Evolutionary conservation across 2,113 vertebrate species (phyloP).

Genomic region (Mixornis gularis): DNA sequence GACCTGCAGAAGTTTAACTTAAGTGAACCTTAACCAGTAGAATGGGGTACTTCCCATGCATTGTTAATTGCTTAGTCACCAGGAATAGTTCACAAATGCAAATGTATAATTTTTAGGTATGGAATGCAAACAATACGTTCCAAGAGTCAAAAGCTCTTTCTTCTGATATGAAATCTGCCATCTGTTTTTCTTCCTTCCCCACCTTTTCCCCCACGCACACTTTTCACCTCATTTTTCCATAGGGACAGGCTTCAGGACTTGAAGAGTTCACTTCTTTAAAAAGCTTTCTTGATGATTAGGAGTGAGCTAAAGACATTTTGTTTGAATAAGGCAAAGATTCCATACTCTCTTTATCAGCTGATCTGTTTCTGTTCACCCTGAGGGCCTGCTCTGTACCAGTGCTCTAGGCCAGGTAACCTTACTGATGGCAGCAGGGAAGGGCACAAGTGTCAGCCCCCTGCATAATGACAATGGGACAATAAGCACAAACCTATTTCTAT

Average conservation of each 20-base stretch:
- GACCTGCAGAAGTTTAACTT: not conserved
- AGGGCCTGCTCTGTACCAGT: not conserved
- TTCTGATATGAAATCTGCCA: not conserved
- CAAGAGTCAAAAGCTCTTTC: not conserved
- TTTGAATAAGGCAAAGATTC: not conserved
- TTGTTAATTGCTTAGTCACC: not conserved
- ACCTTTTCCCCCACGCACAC: rapidly evolving
- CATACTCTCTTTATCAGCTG: not conserved
- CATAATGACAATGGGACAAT: not conserved
- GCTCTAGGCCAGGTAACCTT: not conserved
- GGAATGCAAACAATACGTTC: not conserved
- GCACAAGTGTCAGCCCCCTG: not conserved
- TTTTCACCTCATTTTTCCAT: not conserved
- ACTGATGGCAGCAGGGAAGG: not conserved
- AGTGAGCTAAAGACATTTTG: not conserved
- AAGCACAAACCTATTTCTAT: not conserved
- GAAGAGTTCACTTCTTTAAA: not conserved
- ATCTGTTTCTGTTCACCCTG: not conserved
- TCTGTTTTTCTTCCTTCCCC: not conserved
- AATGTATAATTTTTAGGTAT: not conserved
- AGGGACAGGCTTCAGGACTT: not conserved
- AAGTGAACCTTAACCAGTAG: not conserved
- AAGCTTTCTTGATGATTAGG: not conserved
- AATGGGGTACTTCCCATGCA: not conserved
- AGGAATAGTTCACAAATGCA: not conserved